Evolutionary conservation across 2,888 invertebrate species (phyloP), one percentile per base, ranked within the genome.

Genomic region (Mellilla xanthometata): DNA sequence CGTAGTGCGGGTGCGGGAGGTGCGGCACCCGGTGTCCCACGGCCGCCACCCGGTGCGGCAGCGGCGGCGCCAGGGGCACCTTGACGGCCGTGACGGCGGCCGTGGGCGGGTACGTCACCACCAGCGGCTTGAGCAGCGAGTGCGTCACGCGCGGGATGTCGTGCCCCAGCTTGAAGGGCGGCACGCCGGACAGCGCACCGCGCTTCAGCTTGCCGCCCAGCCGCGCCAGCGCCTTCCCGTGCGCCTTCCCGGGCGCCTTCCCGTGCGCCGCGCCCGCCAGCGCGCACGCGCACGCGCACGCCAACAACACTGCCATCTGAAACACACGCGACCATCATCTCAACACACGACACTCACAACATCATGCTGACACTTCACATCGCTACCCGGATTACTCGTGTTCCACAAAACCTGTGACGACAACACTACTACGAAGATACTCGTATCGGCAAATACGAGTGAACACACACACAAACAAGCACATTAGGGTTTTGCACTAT

Each of bases 71-170:
- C 2, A 89, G 60, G 2, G 89, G 90, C 26, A 87, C 86, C 56
- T 88, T 90, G 1, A 89, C 86, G 3, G 84, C 79, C 3, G 85
- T 72, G 0, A 85, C 87, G 0, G 87, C 66, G 0, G 89, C 81
- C 0, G 89, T 78, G 1, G 90, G 85, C 0, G 90, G 90, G 52
- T 90, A 90, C 1, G 80, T 76, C 0, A 90, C 88, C 7, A 90
- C 81, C 3, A 90, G 51, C 0, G 90, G 90, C 54, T 90, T 90
- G 9, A 90, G 62, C 5, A 90, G 68, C 0, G 90, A 90, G 57
- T 90, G 90, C 0, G 87, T 82, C 9, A 90, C 84, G 3, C 66
- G 76, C 0, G 90, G 89, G 32, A 89, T 83, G 51, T 90, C 90
- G 46, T 89, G 80, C 23, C 90, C 90, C 3, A 86, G 73, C 46